Conservation (phyloP, 2,888 invertebrate species). For the Tetanocera ferruginea region DNA sequence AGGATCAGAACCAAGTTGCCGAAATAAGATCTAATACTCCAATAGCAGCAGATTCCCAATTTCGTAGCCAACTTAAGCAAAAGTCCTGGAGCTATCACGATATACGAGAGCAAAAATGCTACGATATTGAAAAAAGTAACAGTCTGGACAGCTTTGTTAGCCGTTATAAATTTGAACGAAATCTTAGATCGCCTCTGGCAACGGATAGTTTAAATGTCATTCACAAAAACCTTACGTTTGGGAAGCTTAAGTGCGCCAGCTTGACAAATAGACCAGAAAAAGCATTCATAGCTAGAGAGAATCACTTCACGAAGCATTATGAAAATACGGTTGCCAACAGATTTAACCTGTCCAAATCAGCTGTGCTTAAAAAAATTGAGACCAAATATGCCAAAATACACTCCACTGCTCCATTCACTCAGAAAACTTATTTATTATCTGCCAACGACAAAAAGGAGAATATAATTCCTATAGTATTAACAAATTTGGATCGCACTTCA, state of each 20-base stretch:
- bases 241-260: slow-evolving; percentile 38
- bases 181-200: slow-evolving; percentile 60
- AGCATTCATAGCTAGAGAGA: slow-evolving; percentile 50
- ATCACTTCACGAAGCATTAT: slow-evolving; percentile 65
- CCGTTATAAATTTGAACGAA: slow-evolving; percentile 21
- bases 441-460: slow-evolving; percentile 63
- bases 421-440: slow-evolving; percentile 36
- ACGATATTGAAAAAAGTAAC: slow-evolving; percentile 49
- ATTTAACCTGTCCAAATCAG: slow-evolving; percentile 54
- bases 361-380: slow-evolving; percentile 60
- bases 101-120: slow-evolving; percentile 44
- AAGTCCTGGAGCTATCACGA: slow-evolving; percentile 61
- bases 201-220: slow-evolving; percentile 64
- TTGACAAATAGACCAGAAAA: slow-evolving; percentile 34
- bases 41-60: not conserved
- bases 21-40: not conserved
- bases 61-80: slow-evolving; percentile 8
- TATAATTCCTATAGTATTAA: slow-evolving; percentile 64
- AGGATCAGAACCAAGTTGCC: not conserved
- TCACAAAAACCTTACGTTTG: slow-evolving; percentile 46
- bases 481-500: slow-evolving; percentile 58
- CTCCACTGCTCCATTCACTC: slow-evolving; percentile 26
- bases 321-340: slow-evolving; percentile 52
- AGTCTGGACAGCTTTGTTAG: slow-evolving; percentile 53
- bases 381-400: slow-evolving; percentile 63